phyloP scores from a whole-genome alignment of 2,797 vertebrate genomes.

The Muraenolepis orangiensis region DNA sequence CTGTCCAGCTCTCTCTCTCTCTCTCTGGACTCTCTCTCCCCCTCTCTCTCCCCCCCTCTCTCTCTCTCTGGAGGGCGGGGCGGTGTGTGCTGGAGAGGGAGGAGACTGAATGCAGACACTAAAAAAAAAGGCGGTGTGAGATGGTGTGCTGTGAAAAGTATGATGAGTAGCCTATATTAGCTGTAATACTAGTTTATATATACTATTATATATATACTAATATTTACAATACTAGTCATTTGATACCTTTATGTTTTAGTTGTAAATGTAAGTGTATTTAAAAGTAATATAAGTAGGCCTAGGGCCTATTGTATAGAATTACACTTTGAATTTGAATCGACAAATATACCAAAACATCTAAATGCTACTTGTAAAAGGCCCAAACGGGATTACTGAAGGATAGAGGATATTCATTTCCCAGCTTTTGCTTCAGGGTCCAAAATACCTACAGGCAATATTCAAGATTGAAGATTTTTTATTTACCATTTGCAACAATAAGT shows the following conservation, averaged over 20 bases:
- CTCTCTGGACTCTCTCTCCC: too few species aligned
- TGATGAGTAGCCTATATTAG: too few species aligned
- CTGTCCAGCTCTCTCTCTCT: too few species aligned
- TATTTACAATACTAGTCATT: too few species aligned
- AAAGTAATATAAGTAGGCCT: background rate
- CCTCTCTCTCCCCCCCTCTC: background rate
- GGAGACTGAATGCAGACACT: constrained; percentile 49
- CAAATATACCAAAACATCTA: background rate
- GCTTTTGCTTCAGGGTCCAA: constrained; percentile 8
- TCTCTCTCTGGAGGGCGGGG: constrained; percentile 63
- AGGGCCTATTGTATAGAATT: too few species aligned
- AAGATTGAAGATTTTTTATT: background rate
- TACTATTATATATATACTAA: too few species aligned
- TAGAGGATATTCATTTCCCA: constrained; percentile 25
- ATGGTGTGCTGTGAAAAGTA: background rate
- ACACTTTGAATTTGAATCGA: too few species aligned
- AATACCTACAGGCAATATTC: constrained; percentile 10
- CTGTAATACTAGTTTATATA: too few species aligned
- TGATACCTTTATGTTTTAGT: background rate
- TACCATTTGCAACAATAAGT: constrained; percentile 8
- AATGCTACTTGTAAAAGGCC: constrained; percentile 2
- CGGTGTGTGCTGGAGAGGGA: constrained; percentile 45
- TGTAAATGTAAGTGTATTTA: background rate
- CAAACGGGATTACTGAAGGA: constrained; percentile 3
- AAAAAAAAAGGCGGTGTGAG: background rate